Conservation (phyloP, 2,888 invertebrate genomes). For the Aphodius sticticus region DNA sequence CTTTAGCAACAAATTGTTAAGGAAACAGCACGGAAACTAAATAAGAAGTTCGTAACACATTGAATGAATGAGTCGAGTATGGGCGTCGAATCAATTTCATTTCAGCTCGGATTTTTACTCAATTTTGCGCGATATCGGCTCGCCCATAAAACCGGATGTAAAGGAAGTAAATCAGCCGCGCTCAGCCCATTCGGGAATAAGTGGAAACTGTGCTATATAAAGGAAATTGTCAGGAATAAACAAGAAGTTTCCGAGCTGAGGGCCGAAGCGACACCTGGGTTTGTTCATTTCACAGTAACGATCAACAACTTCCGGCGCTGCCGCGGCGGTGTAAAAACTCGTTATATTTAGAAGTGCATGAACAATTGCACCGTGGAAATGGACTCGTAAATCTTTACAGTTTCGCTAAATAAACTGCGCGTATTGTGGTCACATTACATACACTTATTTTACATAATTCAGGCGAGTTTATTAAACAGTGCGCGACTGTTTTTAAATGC, state of each 20-base stretch:
- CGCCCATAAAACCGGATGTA: not conserved
- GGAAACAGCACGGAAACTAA: not conserved
- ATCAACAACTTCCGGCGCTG: slow-evolving; percentile 46
- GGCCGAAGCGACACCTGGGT: slow-evolving; percentile 46
- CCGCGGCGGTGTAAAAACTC: slow-evolving; percentile 45
- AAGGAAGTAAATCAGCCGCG: slow-evolving; percentile 4
- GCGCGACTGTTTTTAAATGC: slow-evolving; percentile 13
- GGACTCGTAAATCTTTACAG: slow-evolving; percentile 46
- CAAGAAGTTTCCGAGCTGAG: slow-evolving; percentile 46
- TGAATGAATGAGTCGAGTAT: slow-evolving; percentile 8
- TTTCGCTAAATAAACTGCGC: slow-evolving; percentile 44
- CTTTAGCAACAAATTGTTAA: not conserved
- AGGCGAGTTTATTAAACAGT: slow-evolving; percentile 33
- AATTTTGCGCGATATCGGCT: not conserved
- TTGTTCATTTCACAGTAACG: slow-evolving; percentile 48
- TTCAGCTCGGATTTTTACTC: not conserved
- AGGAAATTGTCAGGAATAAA: slow-evolving; percentile 40
- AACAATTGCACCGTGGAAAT: slow-evolving; percentile 48
- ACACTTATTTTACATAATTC: slow-evolving; percentile 33
- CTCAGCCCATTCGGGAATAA: not conserved
- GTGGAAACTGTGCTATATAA: slow-evolving; percentile 32
- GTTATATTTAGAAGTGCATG: slow-evolving; percentile 50
- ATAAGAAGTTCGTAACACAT: not conserved
- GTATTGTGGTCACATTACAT: slow-evolving; percentile 25
- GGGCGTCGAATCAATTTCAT: not conserved